Percentiles rank a stretch among this genome's conserved stretches.
Evolutionary conservation across 2,797 vertebrate species (phyloP).

Genomic region (Dicrostonyx torquatus): DNA sequence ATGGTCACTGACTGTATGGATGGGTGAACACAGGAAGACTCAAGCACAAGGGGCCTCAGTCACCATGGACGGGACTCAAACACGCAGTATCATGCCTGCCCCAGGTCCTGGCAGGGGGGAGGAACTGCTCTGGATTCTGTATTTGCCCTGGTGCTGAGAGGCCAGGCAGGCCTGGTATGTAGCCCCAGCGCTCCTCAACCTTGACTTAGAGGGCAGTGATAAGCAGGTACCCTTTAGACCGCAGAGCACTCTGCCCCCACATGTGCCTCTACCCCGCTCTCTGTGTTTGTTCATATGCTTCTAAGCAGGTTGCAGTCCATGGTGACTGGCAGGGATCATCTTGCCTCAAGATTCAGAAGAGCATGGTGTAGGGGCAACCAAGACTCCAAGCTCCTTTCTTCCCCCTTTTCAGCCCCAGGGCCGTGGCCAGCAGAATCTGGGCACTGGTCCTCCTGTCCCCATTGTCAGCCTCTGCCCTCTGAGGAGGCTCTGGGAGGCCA

Average conservation of each 20-base stretch:
- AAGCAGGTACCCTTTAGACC: not conserved
- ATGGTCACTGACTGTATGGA: rapidly evolving
- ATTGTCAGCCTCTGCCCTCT: not conserved
- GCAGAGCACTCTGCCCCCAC: not conserved
- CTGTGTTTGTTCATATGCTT: rapidly evolving
- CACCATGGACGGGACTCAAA: not conserved
- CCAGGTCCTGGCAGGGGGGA: not conserved
- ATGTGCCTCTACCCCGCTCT: not conserved
- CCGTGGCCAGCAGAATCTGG: not conserved
- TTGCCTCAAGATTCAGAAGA: not conserved
- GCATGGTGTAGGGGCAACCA: not conserved
- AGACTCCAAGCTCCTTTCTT: not conserved
- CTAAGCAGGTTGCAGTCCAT: not conserved
- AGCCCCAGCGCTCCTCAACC: not conserved
- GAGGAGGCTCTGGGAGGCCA: rapidly evolving
- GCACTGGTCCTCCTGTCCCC: not conserved
- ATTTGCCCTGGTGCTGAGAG: not conserved
- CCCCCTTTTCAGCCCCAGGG: not conserved
- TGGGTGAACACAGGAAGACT: not conserved
- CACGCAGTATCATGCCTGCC: not conserved
- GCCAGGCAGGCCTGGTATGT: not conserved
- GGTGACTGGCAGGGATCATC: rapidly evolving
- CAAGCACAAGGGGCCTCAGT: rapidly evolving
- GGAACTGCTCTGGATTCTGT: not conserved
- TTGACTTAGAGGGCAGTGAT: not conserved